These are phyloP conservation scores for Bruchidius siliquastri DNA, from an alignment of 2,888 invertebrate genomes.

Conservation along the genomic window DNA sequence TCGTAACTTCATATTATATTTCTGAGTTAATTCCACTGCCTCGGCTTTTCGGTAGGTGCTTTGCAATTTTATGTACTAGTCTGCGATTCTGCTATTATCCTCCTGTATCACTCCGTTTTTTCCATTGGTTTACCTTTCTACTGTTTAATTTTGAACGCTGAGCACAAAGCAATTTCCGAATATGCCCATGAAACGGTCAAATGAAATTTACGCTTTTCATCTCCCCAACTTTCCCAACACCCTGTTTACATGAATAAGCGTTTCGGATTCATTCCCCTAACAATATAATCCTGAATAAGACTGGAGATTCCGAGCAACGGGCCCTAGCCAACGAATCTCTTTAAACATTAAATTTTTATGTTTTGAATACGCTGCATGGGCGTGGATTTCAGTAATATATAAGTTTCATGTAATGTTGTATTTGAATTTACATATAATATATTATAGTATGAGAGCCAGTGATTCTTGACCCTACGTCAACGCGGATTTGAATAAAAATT, in stretches of 20 bases:
- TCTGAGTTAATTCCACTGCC: too few relatives aligned
- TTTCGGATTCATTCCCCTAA: not conserved
- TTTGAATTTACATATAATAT: too few relatives aligned
- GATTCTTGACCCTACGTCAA: too few relatives aligned
- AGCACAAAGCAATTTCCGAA: not conserved
- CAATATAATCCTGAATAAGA: not conserved
- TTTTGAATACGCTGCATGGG: not conserved
- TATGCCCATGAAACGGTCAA: not conserved
- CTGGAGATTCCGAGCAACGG: not conserved
- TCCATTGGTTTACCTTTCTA: not conserved
- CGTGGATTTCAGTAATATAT: not conserved
- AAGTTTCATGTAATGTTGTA: too few relatives aligned
- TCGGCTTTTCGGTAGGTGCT: too few relatives aligned
- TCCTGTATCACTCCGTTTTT: too few relatives aligned
- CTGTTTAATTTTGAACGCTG: not conserved
- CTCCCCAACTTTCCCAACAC: not conserved
- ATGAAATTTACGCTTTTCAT: not conserved
- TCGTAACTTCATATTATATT: too few relatives aligned
- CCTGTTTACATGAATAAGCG: not conserved
- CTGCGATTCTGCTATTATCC: too few relatives aligned
- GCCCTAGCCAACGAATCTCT: not conserved
- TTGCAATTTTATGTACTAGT: too few relatives aligned
- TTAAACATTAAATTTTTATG: not conserved
- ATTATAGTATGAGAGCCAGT: too few relatives aligned
- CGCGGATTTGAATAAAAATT: too few relatives aligned